These are phyloP conservation scores for Pipa parva DNA, from an alignment of 2,113 vertebrate genomes.

Conservation along the genomic window DNA sequence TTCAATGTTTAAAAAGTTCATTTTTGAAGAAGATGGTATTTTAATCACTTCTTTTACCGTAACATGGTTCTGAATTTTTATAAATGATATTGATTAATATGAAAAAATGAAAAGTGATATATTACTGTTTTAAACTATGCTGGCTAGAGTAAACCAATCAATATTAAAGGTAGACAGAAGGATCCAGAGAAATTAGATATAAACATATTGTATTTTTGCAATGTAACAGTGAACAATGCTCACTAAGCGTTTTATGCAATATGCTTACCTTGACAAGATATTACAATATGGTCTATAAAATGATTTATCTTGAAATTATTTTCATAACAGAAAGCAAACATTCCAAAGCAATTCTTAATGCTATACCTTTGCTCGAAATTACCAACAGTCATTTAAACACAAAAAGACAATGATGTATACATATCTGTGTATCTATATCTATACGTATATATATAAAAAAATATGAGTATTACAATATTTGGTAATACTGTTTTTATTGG, in stretches of 20 bases:
- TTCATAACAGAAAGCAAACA: conserved; percentile 1
- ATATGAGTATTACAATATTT: too few relatives aligned
- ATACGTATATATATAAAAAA: too few relatives aligned
- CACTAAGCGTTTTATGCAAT: conserved; percentile 29
- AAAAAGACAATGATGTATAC: too few relatives aligned
- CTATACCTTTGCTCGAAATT: too few relatives aligned
- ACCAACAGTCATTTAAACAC: too few relatives aligned
- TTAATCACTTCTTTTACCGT: conserved; percentile 29
- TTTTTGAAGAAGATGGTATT: conserved; percentile 19
- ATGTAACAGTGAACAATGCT: conserved; percentile 29
- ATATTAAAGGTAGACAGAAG: conserved; percentile 36
- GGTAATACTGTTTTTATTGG: too few relatives aligned
- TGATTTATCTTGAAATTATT: conserved; percentile 16
- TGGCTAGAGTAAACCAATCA: conserved; percentile 36
- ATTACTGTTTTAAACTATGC: conserved; percentile 38
- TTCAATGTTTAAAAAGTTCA: conserved; percentile 6
- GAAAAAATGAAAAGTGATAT: conserved; percentile 38
- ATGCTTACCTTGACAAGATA: conserved; percentile 14
- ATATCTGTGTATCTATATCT: too few relatives aligned
- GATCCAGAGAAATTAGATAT: conserved; percentile 35
- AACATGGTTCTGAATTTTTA: conserved; percentile 31
- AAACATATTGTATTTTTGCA: conserved; percentile 28
- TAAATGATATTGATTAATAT: conserved; percentile 36
- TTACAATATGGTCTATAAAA: not conserved
- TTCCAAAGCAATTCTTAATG: too few relatives aligned